Base-by-base conservation (phyloP, 1,140 invertebrate genomes). In the Gryon sp. region DNA sequence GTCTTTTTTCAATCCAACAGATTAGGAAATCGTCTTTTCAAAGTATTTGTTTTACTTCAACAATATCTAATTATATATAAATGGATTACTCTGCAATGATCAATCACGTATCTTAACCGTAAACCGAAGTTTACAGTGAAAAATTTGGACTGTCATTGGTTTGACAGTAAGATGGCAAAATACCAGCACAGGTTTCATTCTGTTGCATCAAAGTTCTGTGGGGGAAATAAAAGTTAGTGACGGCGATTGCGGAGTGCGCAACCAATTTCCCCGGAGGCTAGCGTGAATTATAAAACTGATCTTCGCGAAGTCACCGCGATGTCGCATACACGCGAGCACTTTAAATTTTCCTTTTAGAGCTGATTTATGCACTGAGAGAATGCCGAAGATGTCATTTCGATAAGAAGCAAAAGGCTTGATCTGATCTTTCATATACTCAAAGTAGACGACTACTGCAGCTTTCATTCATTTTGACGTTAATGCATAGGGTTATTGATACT, bases 241-340 rank as follows among this genome's bases (percentile, higher is more conserved):
- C 74, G 36, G 30, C 62, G 69, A 74, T 75, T 78, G 62, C 57
- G 55, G 79, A 73, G 78, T 79, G 79, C 63, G 53, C 76, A 82
- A 82, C 77, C 84, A 82, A 86, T 86, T 86, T 85, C 84, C 82
- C 82, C 46, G 40, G 76, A 81, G 84, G 76, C 76, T 34, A 60
- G 65, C 53, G 24, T 52, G 70, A 55, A 80, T 83, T 63, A 63
- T 73, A 55, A 79, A 73, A 80, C 77, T 72, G 79, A 75, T 69
- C 62, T 70, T 81, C 62, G 26, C 53, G 63, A 8, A 74, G 43
- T 38, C 38, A 41, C 34, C 38, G 46, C 66, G 34, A 68, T 75
- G 53, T 66, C 70, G 40, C 46, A 65, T 43, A 69, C 62, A 52
- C 50, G 66, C 52, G 45, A 45, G 57, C 30, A 53, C 46, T 45